Base-by-base conservation (phyloP, 2,113 vertebrate species). In the Phasianus colchicus region DNA sequence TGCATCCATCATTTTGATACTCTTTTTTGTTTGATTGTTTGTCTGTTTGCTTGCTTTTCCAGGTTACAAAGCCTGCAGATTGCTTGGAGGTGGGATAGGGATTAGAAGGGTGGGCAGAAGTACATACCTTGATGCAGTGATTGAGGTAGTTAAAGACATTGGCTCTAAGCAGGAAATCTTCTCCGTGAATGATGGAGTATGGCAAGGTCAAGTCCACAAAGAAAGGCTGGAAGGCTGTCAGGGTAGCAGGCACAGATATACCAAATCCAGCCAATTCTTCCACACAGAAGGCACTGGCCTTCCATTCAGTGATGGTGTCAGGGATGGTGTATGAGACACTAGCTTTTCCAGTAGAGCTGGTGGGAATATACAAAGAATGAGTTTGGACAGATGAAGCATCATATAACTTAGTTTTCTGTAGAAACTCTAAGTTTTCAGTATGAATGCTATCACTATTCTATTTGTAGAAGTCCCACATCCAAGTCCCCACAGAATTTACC, bases 261-360 rank as follows among this genome's bases (percentile, higher is more conserved):
- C 98, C 99, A 40, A 99, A 98, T 69, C 99, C 98, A 45, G 25
- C 52, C 32, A 71, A 4, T 5, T 96, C 70, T 34, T 98, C 98
- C 48, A 98, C 86, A 43, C 99, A 99, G 98, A 99, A 99, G 4
- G 97, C 98, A 61, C 96, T 97, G 3, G 98, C 98, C 4, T 98
- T 97, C 99, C 99, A 99, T 36, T 98, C 94, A 0, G 98, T 99
- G 92, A 99, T 98, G 73, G 98, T 98, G 95, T 99, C 98, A 4
- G 98, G 99, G 42, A 98, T 82, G 1, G 61, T 93, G 58, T 97
- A 95, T 10, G 82, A 66, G 40, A 96, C 38, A n/a, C 21, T 96
- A 69, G 90, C 91, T 90, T 91, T 84, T 61, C 96, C 96, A 85
- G 88, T 81, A 66, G 95, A 91, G 65, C 97, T 97, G 77, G 9